Evolutionary conservation across 2,797 vertebrate genomes (phyloP), one percentile per base, ranked within the genome.

Genomic region (Pangasius mekongensis): DNA sequence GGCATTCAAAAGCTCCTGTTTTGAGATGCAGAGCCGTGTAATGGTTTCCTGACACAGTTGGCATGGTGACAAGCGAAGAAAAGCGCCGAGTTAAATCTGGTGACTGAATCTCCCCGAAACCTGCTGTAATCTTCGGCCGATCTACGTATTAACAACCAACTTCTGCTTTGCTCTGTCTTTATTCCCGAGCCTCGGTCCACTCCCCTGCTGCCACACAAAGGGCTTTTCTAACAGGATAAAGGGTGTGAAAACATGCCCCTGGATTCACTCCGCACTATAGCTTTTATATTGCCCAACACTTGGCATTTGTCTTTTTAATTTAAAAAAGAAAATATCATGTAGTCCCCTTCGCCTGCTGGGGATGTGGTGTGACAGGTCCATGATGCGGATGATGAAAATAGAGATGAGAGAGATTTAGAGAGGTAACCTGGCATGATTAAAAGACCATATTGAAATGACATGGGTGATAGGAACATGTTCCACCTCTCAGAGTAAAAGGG

Each of bases 41-140:
- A 95, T 95, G 93, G 93, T 93, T 95, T 94, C 90, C 87, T 90
- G 87, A 89, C 90, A 91, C 91, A 91, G 95, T 95, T 95, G 95
- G 94, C 95, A 96, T 96, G 94, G 94, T 94, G 93, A 96, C 94
- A 84, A 81, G 87, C 66, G 85, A 91, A 86, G 92, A 91, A 93
- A 93, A 91, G 91, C 91, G 81, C 86, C 80, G 30, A 91, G 92
- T 94, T 95, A 94, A 94, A 95, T 93, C 94, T 94, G 88, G 86
- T 89, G 83, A 90, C 91, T 91, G 93, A 95, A 94, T 94, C 92
- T 93, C 84, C 87, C 90, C 58, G 91, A 84, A 95, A 95, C 92
- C 91, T 92, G 89, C 91, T 87, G 91, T 95, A 96, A 96, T 96
- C 95, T 95, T 90, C 66, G 91, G 93, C 93, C 94, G 91, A 95